Base-by-base conservation (phyloP, 2,113 vertebrate genomes). In the Lipophrys pholis region DNA sequence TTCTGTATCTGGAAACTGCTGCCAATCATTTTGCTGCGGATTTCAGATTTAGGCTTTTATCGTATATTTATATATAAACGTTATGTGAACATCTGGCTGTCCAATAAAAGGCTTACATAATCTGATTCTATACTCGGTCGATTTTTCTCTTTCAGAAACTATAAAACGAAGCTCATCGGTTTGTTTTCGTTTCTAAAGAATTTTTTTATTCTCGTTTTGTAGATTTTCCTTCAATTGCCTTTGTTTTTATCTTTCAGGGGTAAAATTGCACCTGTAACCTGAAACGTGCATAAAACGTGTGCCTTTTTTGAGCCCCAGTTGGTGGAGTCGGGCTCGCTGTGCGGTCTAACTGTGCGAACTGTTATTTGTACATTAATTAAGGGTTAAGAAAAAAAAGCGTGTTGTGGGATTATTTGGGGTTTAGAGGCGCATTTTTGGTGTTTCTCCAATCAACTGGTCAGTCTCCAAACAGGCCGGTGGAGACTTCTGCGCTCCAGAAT, bases 391-490 rank as follows among this genome's bases (percentile, higher is more conserved):
- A 7, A 35, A 54, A 40, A 8, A 36, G n/a, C 49, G 15, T 73
- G 73, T 81, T 8, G 57, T 51, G 60, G 78, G 55, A 79, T 83
- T 74, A 80, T 84, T 73, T 9, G 14, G 52, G 69, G 75, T 82
- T 79, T 71, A 74, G 48, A 69, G 50, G 10, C 58, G 39, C 43
- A 36, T 45, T 71, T 61, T 16, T 77, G 58, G 58, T 63, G 21
- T 52, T 59, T 81, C 56, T 83, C 46, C 66, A 79, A 51, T 68
- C 60, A 74, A 72, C 73, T 84, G 84, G 71, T 86, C 73, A 76
- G 16, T 41, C 49, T 86, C 70, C 81, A 78, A 86, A 69, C 68
- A 87, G 84, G 86, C 84, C 78, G 69, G 9, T 39, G 69, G 80
- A 43, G 58, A 63, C 46, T 49, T 39, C 61, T 5, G 63, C 50